Base-by-base conservation (phyloP, 2,888 invertebrate species). In the Eilema caniola region DNA sequence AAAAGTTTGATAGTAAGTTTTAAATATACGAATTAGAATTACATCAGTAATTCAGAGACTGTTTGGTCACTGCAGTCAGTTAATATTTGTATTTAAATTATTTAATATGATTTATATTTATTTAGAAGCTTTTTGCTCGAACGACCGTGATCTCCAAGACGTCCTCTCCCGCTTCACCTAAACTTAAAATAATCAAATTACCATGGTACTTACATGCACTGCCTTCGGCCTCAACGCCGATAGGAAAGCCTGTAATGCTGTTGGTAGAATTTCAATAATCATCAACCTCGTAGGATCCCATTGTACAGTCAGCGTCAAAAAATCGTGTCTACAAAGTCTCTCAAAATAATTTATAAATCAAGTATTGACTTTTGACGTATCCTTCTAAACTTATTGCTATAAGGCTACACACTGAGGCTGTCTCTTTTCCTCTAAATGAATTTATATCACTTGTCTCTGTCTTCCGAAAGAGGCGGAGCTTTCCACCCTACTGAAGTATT, bases 301-400 rank as follows among this genome's bases (percentile, higher is more conserved):
- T 47, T 7, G 47, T 3, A 53, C 2, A n/a, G n/a, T n/a, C n/a
- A n/a, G n/a, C n/a, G n/a, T n/a, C n/a, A n/a, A n/a, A n/a, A n/a
- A n/a, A n/a, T n/a, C n/a, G n/a, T n/a, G n/a, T n/a, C n/a, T n/a
- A n/a, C n/a, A n/a, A n/a, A n/a, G n/a, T n/a, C n/a, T n/a, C n/a
- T n/a, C n/a, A 53, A 16, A 41, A 41, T 41, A 3, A 41, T 10
- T 10, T 2, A 41, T 8, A 16, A 16, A 10, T 63, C 41, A 41
- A 28, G n/a, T 64, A 64, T 64, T 53, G 64, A 64, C 64, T 53
- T 64, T 64, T 11, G 11, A 63, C 37, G 41, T 41, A 24, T 24
- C 24, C 14, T 11, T 23, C 24, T 10, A 47, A 1, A 41, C 41
- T 20, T 47, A n/a, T n/a, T 5, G 20, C 47, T 47, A 4, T 47